Evolutionary conservation across 2,113 vertebrate genomes (phyloP).

Genomic region (Sinocyclocheilus anophthalmus): DNA sequence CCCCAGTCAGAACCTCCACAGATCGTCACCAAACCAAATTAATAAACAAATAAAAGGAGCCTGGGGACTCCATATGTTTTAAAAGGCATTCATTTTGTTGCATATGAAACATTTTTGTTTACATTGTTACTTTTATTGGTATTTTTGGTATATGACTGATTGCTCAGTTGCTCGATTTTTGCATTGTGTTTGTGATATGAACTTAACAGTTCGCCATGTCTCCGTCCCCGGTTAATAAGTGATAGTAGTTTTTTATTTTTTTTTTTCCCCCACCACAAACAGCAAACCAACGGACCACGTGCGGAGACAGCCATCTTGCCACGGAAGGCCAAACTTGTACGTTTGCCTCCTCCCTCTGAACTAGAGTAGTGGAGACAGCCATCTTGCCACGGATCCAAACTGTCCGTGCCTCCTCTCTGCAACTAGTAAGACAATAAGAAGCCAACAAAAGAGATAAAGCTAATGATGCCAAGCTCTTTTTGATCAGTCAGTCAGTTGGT

Average conservation of each 20-base stretch:
- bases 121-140: background rate
- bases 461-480: background rate
- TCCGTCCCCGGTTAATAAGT: too few relatives aligned
- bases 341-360: conserved; percentile 76
- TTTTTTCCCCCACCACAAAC: too few relatives aligned
- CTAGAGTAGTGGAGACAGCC: conserved; percentile 88
- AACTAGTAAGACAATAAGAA: conserved; percentile 69
- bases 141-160: background rate
- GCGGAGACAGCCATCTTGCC: conserved; percentile 88
- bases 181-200: background rate
- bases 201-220: conserved; percentile 98
- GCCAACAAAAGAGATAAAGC: conserved; percentile 29
- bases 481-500: too few relatives aligned
- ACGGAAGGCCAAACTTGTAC: conserved; percentile 69
- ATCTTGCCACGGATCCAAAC: conserved; percentile 75
- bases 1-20: background rate
- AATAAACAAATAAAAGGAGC: background rate
- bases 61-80: background rate
- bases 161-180: background rate
- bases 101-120: background rate
- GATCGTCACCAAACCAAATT: background rate
- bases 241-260: too few relatives aligned
- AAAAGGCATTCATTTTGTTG: background rate
- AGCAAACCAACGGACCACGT: too few relatives aligned
- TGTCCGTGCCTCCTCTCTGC: conserved; percentile 76